Evolutionary conservation across 1,140 invertebrate genomes (phyloP).

Genomic region (Neodiprion virginianus): DNA sequence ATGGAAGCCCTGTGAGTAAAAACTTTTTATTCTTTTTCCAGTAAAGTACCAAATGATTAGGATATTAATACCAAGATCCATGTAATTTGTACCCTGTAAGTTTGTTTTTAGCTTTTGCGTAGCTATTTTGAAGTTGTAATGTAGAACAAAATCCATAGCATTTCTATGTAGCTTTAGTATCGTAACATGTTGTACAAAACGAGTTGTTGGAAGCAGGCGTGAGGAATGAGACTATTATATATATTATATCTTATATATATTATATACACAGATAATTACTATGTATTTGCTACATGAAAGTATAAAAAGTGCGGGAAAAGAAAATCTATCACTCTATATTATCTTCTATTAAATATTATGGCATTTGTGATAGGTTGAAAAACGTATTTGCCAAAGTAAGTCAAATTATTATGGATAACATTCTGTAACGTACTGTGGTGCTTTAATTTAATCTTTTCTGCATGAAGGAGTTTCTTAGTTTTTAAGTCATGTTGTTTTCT

Average conservation of each 20-base stretch:
- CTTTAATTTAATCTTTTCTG: no score
- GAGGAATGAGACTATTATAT: not conserved
- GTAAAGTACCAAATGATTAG: not conserved
- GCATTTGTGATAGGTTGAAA: not conserved
- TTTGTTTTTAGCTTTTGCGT: conserved; percentile 10
- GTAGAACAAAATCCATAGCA: conserved; percentile 1
- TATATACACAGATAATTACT: no score
- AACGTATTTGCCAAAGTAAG: not conserved
- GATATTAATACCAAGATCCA: not conserved
- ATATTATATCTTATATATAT: no score
- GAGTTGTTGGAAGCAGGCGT: not conserved
- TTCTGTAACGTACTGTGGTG: no score
- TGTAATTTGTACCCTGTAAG: not conserved
- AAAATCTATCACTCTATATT: no score
- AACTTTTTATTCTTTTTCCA: not conserved
- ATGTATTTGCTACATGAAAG: no score
- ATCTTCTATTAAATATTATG: no score
- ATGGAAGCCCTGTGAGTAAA: not conserved
- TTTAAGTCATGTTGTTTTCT: not conserved
- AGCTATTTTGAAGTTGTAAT: not conserved
- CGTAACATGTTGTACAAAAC: not conserved
- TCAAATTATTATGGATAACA: no score
- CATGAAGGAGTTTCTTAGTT: not conserved
- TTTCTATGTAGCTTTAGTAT: conserved; percentile 15
- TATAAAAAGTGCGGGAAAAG: no score